Conservation (phyloP, 2,797 vertebrate genomes). For the Tadarida brasiliensis region DNA sequence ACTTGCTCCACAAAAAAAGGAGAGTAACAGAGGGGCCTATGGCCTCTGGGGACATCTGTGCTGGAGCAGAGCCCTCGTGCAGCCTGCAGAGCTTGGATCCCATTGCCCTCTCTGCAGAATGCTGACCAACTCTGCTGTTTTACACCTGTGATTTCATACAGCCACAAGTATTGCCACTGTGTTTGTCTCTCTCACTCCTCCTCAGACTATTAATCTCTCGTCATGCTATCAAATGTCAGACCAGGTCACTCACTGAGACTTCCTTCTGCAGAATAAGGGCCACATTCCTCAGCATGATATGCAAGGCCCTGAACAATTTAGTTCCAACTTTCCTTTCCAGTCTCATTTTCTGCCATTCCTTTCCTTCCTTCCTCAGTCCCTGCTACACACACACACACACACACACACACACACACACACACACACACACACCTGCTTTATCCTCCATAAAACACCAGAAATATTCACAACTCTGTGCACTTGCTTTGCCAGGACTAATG, state of each 20-base stretch:
- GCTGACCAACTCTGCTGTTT: neutral
- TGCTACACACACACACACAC: neutral
- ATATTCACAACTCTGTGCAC: neutral
- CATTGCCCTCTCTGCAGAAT: rapidly evolving
- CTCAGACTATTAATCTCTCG: neutral
- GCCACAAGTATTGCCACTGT: neutral
- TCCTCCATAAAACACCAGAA: neutral
- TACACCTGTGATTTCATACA: neutral
- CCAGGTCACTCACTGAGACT: neutral
- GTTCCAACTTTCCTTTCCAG: neutral
- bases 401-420: neutral
- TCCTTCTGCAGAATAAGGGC: neutral
- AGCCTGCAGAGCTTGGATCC: neutral
- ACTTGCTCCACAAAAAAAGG: neutral
- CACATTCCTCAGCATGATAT: neutral
- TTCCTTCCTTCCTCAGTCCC: neutral
- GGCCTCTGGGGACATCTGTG: neutral
- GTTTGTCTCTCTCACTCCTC: neutral
- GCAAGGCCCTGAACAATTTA: neutral
- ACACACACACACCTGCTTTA: neutral
- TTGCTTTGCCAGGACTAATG: neutral
- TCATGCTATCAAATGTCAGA: neutral
- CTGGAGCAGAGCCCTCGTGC: neutral
- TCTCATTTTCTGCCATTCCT: neutral
- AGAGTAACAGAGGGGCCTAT: neutral